Evolutionary conservation across 2,888 invertebrate species (phyloP).

Genomic region (Drosophila melanocephala): DNA sequence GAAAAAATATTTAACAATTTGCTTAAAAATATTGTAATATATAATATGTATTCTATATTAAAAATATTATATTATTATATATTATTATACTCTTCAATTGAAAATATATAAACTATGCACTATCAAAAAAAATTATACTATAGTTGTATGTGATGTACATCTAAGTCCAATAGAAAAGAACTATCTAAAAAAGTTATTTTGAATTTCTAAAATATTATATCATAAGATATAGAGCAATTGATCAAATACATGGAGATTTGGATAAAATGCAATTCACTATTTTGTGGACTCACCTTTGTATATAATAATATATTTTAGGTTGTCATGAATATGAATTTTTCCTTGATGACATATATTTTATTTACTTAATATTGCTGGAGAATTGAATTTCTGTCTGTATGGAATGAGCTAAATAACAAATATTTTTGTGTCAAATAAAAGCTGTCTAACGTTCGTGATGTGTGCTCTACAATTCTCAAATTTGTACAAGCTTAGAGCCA

Average conservation of each 20-base stretch:
- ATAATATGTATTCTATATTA: too few relatives aligned
- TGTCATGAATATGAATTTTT: background rate
- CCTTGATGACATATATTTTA: background rate
- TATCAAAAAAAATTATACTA: background rate
- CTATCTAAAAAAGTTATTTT: background rate
- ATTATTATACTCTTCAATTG: background rate
- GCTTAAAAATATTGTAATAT: background rate
- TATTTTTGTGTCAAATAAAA: conserved; percentile 41
- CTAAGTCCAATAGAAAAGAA: background rate
- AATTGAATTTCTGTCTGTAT: background rate
- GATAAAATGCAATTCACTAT: background rate
- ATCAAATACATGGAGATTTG: background rate
- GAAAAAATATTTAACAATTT: background rate
- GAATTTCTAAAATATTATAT: background rate
- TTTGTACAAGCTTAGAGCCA: conserved; percentile 26
- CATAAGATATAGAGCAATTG: background rate
- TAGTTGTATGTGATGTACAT: too few relatives aligned
- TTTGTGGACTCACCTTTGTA: background rate
- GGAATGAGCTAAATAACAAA: conserved; percentile 22
- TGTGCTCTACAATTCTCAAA: conserved; percentile 47
- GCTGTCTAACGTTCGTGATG: conserved; percentile 20
- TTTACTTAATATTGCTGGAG: background rate
- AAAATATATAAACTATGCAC: background rate
- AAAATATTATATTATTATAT: too few relatives aligned
- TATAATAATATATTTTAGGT: background rate